phyloP scores from a whole-genome alignment of 2,888 invertebrate species.

The Synanthedon vespiformis region DNA sequence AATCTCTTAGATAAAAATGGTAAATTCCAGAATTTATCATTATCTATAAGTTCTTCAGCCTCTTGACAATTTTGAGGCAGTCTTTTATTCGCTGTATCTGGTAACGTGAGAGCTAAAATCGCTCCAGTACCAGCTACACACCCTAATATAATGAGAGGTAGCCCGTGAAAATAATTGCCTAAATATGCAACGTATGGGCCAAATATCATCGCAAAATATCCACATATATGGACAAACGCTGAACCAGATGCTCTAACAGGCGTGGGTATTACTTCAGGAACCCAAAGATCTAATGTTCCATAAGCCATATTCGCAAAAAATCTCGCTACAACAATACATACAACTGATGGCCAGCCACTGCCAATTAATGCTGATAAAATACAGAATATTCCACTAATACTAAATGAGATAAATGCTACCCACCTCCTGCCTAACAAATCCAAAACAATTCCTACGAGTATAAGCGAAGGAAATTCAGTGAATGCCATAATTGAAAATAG shows the following conservation, averaged over 20 bases:
- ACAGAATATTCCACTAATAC: conserved; percentile 2
- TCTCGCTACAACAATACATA: conserved; percentile 6
- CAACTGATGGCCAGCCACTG: conserved; percentile 5
- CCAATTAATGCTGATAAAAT: conserved; percentile 5
- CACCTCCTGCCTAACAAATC: conserved; percentile 7
- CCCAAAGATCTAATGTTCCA: conserved; percentile 6
- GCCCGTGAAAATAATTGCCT: conserved; percentile 2
- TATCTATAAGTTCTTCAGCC: neutral
- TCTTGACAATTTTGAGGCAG: conserved; percentile 3
- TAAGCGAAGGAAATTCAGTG: conserved; percentile 7
- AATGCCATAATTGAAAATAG: conserved; percentile 7
- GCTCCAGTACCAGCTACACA: conserved; percentile 3
- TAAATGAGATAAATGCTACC: conserved; percentile 1
- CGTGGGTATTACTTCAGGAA: conserved; percentile 6
- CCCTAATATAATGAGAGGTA: conserved; percentile 4
- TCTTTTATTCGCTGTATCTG: conserved; percentile 6
- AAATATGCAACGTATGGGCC: conserved; percentile 6
- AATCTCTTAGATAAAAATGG: neutral
- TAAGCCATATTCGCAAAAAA: conserved; percentile 6
- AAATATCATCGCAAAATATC: conserved; percentile 3
- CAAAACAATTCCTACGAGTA: conserved; percentile 5
- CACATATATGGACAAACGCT: conserved; percentile 5
- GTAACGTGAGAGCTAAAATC: conserved; percentile 2
- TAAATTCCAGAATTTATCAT: neutral
- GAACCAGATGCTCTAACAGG: conserved; percentile 6